These are phyloP conservation scores for Fistularia tabacaria DNA, from an alignment of 2,797 vertebrate species.

Conservation along the genomic window DNA sequence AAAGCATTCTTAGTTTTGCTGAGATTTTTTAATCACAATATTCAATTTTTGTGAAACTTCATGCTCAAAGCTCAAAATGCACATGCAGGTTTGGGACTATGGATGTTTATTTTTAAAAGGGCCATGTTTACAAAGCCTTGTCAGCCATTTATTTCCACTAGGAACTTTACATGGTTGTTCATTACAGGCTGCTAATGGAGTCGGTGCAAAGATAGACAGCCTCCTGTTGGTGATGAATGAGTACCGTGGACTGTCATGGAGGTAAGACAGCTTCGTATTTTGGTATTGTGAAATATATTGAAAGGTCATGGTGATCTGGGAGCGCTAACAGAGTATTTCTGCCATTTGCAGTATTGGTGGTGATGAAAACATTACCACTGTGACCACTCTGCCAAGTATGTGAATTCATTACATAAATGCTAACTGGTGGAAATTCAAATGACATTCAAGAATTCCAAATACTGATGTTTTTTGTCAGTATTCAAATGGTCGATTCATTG, in stretches of 20 bases:
- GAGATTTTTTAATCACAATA: too few species aligned
- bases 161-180: not conserved
- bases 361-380: constrained; percentile 71
- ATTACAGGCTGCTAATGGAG: constrained; percentile 84
- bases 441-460: not conserved
- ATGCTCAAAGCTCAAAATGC: too few species aligned
- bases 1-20: too few species aligned
- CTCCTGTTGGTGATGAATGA: constrained; percentile 72
- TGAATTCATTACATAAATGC: constrained; percentile 17
- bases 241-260: constrained; percentile 90
- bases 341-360: constrained; percentile 83
- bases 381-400: constrained; percentile 93
- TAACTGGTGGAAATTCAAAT: too few species aligned
- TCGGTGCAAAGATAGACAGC: constrained; percentile 71
- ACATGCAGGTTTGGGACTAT: too few species aligned
- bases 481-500: too few species aligned
- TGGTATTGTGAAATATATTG: not conserved
- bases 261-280: constrained; percentile 63
- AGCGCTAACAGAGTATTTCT: constrained; percentile 11
- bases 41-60: too few species aligned
- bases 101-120: not conserved
- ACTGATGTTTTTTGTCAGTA: not conserved
- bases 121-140: too few species aligned
- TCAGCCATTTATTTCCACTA: too few species aligned
- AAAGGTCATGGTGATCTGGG: not conserved